A percentile compares a stretch with the other conserved stretches of the same genome.
phyloP scores from a whole-genome alignment of 2,888 invertebrate species.

The Timema podura region DNA sequence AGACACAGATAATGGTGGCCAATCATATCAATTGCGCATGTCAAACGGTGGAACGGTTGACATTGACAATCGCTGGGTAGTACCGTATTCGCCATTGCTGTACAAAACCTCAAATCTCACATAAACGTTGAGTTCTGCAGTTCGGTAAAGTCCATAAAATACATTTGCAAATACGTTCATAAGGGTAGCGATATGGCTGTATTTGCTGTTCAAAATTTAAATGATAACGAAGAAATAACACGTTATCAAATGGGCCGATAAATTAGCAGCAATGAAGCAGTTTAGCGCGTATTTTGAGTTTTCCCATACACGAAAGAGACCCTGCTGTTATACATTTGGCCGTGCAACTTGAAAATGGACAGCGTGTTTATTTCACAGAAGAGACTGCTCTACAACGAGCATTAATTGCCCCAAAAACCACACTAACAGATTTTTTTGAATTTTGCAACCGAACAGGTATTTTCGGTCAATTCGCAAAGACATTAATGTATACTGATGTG shows the following conservation, averaged over 20 bases:
- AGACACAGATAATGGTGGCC: too few relatives aligned
- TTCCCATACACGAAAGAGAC: constrained; percentile 38
- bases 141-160: constrained; percentile 24
- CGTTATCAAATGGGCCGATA: constrained; percentile 37
- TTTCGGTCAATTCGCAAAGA: constrained; percentile 30
- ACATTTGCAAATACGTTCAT: constrained; percentile 35
- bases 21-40: too few relatives aligned
- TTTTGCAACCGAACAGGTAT: constrained; percentile 29
- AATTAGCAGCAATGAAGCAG: constrained; percentile 35
- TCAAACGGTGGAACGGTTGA: too few relatives aligned
- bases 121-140: constrained; percentile 15
- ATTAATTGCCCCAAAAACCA: constrained; percentile 28
- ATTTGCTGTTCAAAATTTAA: constrained; percentile 26
- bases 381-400: constrained; percentile 36
- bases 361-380: constrained; percentile 39
- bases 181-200: constrained; percentile 36
- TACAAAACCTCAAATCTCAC: constrained; percentile 1
- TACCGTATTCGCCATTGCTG: constrained; percentile 13
- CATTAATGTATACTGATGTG: constrained; percentile 26
- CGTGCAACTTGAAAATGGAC: constrained; percentile 38
- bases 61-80: background rate
- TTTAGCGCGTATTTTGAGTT: constrained; percentile 39
- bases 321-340: constrained; percentile 37
- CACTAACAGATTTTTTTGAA: constrained; percentile 35
- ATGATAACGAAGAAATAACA: constrained; percentile 38